Evolutionary conservation across 2,888 invertebrate genomes (phyloP).

Genomic region (Azorinus chamasolen): DNA sequence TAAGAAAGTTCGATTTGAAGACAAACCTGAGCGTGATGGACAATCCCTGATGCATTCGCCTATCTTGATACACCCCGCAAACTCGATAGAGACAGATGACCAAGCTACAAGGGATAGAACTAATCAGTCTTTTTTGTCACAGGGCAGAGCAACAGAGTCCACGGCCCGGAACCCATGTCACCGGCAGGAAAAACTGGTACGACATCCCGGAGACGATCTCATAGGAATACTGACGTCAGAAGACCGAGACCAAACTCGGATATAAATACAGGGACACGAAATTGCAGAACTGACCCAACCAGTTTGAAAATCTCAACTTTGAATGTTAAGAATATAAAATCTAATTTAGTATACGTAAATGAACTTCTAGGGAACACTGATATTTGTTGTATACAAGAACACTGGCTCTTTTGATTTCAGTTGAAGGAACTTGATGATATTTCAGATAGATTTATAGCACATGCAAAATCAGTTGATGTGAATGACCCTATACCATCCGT

Average conservation of each 20-base stretch:
- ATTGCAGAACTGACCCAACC: too few relatives aligned
- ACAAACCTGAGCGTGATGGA: too few relatives aligned
- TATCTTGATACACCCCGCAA: too few relatives aligned
- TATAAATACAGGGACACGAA: neutral
- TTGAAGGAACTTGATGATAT: neutral
- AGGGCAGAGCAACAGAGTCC: neutral
- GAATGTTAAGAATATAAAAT: conserved; percentile 3
- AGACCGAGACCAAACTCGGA: too few relatives aligned
- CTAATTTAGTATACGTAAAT: neutral
- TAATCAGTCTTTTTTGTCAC: neutral
- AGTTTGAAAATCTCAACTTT: neutral
- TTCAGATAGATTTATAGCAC: neutral
- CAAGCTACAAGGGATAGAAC: too few relatives aligned
- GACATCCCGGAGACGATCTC: too few relatives aligned
- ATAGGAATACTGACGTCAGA: too few relatives aligned
- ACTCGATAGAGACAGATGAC: neutral
- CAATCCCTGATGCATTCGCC: too few relatives aligned
- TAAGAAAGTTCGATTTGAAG: too few relatives aligned
- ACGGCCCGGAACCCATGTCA: too few relatives aligned
- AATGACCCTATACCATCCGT: neutral
- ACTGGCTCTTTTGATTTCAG: neutral
- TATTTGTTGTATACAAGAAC: conserved; percentile 10
- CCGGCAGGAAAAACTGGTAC: too few relatives aligned
- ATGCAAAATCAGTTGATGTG: neutral
- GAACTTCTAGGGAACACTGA: neutral